A percentile compares a stretch with the other conserved stretches of the same genome.
phyloP scores from a whole-genome alignment of 2,888 invertebrate species.

The Adelognathus sp. region DNA sequence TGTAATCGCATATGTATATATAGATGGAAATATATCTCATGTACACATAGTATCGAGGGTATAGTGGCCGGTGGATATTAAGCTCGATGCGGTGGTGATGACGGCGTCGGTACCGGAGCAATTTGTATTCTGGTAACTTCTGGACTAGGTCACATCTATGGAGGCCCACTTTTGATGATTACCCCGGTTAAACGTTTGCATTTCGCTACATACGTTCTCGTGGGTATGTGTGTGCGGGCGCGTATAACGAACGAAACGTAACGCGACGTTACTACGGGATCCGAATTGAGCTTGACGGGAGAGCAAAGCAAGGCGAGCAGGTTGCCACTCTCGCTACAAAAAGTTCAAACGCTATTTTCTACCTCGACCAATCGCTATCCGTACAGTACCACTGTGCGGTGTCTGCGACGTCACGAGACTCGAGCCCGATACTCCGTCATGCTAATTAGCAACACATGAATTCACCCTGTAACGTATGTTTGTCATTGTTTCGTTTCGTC shows the following conservation, averaged over 20 bases:
- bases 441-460: conserved; percentile 25
- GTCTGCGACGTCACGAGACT: background rate
- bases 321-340: background rate
- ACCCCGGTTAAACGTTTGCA: conserved; percentile 74
- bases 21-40: background rate
- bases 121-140: conserved; percentile 79
- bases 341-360: background rate
- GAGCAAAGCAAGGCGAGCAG: background rate
- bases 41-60: conserved; percentile 20
- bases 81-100: conserved; percentile 51
- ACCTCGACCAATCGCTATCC: background rate
- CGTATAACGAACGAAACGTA: conserved; percentile 16
- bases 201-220: no score
- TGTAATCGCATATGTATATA: background rate
- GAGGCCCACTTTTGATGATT: conserved; percentile 78
- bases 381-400: background rate
- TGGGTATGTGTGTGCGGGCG: background rate
- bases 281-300: conserved; percentile 34
- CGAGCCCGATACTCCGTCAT: background rate
- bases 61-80: conserved; percentile 55
- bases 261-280: conserved; percentile 22
- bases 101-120: conserved; percentile 61
- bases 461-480: background rate
- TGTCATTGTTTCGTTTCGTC: background rate
- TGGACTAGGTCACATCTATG: conserved; percentile 78